phyloP scores from a whole-genome alignment of 2,113 vertebrate genomes.

The Paracanthobrama guichenoti region DNA sequence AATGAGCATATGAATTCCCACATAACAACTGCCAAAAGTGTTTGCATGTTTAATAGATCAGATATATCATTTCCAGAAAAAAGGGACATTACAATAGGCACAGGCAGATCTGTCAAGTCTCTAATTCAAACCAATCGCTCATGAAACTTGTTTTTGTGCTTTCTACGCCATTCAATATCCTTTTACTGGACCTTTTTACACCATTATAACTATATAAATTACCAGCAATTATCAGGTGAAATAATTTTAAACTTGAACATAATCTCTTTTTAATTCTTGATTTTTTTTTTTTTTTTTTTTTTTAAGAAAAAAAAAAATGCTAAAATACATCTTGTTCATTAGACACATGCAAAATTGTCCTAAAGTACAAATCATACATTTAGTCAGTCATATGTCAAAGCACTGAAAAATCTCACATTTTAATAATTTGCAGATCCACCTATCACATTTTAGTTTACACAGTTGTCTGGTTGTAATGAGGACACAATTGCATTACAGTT shows the following conservation, averaged over 20 bases:
- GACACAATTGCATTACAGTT: neutral
- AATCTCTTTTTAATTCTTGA: neutral
- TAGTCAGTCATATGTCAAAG: neutral
- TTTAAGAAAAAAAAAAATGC: no score
- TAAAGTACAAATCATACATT: neutral
- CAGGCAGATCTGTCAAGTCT: slow-evolving; percentile 51
- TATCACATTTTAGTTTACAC: neutral
- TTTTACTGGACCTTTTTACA: slow-evolving; percentile 24
- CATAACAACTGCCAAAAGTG: slow-evolving; percentile 35
- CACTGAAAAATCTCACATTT: neutral
- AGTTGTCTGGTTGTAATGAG: neutral
- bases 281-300: no score
- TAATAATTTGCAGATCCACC: neutral
- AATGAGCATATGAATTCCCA: slow-evolving; percentile 50
- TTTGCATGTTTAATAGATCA: slow-evolving; percentile 50
- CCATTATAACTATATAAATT: neutral
- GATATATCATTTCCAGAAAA: slow-evolving; percentile 45
- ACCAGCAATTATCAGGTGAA: slow-evolving; percentile 1
- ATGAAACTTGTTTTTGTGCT: slow-evolving; percentile 34
- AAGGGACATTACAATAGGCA: slow-evolving; percentile 53
- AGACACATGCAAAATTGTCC: neutral
- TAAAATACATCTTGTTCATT: neutral
- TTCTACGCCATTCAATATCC: neutral
- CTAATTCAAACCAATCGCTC: slow-evolving; percentile 63
- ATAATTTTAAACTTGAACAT: neutral